Base-by-base conservation (phyloP, 1,140 invertebrate species). In the Cotesia chilonis region DNA sequence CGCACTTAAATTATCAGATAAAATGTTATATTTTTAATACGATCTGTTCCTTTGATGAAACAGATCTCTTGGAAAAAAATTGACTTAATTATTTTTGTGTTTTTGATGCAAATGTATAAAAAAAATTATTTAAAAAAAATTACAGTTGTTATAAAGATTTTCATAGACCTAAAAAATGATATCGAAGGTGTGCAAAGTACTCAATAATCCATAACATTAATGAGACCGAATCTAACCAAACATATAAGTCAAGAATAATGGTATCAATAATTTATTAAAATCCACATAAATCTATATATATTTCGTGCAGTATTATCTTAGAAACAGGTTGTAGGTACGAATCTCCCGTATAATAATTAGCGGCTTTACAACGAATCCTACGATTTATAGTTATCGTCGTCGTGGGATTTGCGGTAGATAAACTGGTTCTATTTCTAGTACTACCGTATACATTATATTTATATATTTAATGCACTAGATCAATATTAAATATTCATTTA, bases 361-460 rank as follows among this genome's bases (percentile, higher is more conserved):
- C 71, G 57, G 68, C 41, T 75, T 75, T 72, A 73, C 74, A 70
- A 75, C 74, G 74, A 71, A 72, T 75, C 74, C 68, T 14, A 75
- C 60, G 63, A 75, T 75, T 75, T 75, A 75, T 73, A 75, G 72
- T 75, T 55, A 52, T 57, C 64, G 57, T 41, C 38, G 54, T 67
- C 70, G 37, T 51, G 55, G 51, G 68, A 75, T 72, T 75, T 75
- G 61, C 68, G 63, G 52, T 75, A 70, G 74, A 75, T 68, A 75
- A 75, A 75, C 74, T 72, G 74, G 74, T 75, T 75, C 68, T 75
- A 73, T 70, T 73, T 69, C 71, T 75, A 61, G 51, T 47, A 73
- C 67, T 70, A 64, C 74, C 51, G 64, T 36, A 55, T 47, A 54
- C 67, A 67, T 66, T 20, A 59, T 17, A 59, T 55, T 68, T 64